These are phyloP conservation scores for Campylomormyrus tamandua DNA, from an alignment of 2,113 vertebrate genomes.

Conservation along the genomic window DNA sequence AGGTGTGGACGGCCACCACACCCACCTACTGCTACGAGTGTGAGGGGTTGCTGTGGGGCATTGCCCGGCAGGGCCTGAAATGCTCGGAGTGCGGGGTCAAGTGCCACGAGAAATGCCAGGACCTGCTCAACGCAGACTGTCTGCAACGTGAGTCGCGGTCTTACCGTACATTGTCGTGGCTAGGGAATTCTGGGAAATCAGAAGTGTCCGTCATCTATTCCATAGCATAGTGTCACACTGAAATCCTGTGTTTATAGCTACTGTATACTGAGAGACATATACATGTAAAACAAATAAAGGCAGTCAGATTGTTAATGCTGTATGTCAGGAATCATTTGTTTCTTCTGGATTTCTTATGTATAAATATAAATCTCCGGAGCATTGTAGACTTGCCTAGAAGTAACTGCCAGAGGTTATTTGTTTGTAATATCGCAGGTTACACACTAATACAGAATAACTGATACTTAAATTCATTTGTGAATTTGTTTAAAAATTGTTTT, in stretches of 20 bases:
- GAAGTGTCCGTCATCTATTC: background rate
- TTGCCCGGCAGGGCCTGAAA: constrained; percentile 93
- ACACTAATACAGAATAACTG: background rate
- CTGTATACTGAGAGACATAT: background rate
- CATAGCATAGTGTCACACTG: background rate
- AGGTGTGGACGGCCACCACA: constrained; percentile 92
- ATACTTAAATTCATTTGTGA: background rate
- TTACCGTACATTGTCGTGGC: background rate
- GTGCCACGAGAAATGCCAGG: constrained; percentile 97
- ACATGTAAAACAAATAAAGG: background rate
- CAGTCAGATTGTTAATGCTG: background rate
- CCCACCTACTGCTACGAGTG: constrained; percentile 98
- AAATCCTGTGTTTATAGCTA: background rate
- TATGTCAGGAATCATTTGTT: background rate
- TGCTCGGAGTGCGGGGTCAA: constrained; percentile 93
- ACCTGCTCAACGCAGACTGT: constrained; percentile 93
- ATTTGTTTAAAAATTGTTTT: background rate
- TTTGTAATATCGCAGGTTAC: background rate
- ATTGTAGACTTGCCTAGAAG: background rate
- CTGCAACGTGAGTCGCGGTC: constrained; percentile 79
- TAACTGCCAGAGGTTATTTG: background rate
- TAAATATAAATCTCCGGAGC: background rate
- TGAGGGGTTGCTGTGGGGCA: constrained; percentile 93
- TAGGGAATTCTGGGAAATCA: background rate
- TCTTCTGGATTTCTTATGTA: background rate